phyloP scores from a whole-genome alignment of 2,888 invertebrate genomes.

The Morpho deidamia region DNA sequence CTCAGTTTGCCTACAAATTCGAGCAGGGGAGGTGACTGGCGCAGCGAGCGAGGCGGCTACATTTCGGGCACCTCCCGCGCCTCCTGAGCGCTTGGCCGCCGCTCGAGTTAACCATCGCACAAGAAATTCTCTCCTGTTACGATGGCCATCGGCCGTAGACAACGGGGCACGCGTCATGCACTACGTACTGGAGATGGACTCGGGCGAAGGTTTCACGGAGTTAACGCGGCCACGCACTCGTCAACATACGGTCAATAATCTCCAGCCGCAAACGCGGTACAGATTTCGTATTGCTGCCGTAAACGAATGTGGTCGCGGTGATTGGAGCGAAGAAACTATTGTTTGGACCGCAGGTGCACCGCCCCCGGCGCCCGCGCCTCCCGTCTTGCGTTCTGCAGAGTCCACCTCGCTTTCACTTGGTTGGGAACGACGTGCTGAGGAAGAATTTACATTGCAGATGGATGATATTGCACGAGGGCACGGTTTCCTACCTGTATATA shows the following conservation, averaged over 20 bases:
- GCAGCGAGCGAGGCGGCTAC: constrained; percentile 87
- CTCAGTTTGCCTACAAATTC: constrained; percentile 88
- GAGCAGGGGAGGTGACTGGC: constrained; percentile 85
- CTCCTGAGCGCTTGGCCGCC: constrained; percentile 85
- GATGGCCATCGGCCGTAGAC: constrained; percentile 85
- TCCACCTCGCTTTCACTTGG: constrained; percentile 82
- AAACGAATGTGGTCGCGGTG: constrained; percentile 87
- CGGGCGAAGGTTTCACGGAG: constrained; percentile 85
- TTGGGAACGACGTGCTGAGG: constrained; percentile 89
- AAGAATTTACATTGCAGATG: constrained; percentile 91
- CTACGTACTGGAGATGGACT: constrained; percentile 88
- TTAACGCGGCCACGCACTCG: constrained; percentile 85
- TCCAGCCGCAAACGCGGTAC: constrained; percentile 89
- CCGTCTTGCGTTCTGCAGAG: constrained; percentile 81
- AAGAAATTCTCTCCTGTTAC: constrained; percentile 83
- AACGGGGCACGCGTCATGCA: constrained; percentile 88
- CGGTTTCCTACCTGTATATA: constrained; percentile 88
- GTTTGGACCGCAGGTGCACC: constrained; percentile 89
- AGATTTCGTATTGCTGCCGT: constrained; percentile 90
- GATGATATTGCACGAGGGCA: constrained; percentile 83
- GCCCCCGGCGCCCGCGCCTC: constrained; percentile 88
- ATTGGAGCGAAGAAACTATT: constrained; percentile 82
- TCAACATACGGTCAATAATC: constrained; percentile 85
- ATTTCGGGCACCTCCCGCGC: constrained; percentile 89
- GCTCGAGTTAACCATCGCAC: constrained; percentile 85